phyloP scores from a whole-genome alignment of 2,797 vertebrate genomes.

The Chelonia mydas region DNA sequence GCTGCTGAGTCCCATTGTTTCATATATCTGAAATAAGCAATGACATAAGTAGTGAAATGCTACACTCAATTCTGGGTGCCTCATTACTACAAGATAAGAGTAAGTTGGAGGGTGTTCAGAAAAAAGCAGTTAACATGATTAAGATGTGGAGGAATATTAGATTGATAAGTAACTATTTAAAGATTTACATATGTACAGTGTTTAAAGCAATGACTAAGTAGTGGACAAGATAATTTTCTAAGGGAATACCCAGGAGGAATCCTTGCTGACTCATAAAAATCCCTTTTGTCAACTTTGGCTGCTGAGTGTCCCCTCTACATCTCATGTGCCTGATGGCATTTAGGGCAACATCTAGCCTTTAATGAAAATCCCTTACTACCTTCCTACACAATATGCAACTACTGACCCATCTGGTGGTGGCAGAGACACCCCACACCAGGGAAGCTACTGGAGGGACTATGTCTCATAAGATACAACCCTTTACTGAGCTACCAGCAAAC shows the following conservation, averaged over 20 bases:
- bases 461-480: not conserved
- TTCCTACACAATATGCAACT: not conserved
- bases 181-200: not conserved
- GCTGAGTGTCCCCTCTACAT: not conserved
- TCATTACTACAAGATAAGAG: not conserved
- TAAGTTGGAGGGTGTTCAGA: not conserved
- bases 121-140: not conserved
- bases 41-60: not conserved
- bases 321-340: not conserved
- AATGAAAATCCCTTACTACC: not conserved
- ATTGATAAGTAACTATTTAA: not conserved
- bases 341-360: not conserved
- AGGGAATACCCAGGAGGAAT: not conserved
- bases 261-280: not conserved
- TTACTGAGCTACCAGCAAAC: not conserved
- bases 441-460: not conserved
- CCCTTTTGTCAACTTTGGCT: not conserved
- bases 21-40: slow-evolving; percentile 85
- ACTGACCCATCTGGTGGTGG: not conserved
- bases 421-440: not conserved
- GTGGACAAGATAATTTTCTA: not conserved
- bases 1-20: slow-evolving; percentile 84
- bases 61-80: not conserved
- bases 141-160: not conserved
- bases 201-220: not conserved